Conservation (phyloP, 2,888 invertebrate species). For the Stenurella melanura region DNA sequence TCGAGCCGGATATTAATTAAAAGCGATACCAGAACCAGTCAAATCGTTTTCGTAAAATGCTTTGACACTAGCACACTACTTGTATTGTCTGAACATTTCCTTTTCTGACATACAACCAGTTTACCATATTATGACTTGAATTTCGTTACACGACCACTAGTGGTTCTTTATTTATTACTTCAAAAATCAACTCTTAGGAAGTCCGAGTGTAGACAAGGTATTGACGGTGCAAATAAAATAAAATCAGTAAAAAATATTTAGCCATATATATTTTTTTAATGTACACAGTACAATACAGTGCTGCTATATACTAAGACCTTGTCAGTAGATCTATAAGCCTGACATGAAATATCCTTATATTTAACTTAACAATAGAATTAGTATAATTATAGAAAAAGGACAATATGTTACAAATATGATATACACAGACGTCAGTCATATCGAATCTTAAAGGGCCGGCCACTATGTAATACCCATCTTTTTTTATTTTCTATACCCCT, state of each 20-base stretch:
- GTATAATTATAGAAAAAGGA: conserved; percentile 65
- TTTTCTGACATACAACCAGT: too few relatives aligned
- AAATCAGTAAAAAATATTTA: conserved; percentile 62
- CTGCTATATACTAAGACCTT: conserved; percentile 69
- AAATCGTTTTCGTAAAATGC: too few relatives aligned
- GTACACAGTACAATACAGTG: conserved; percentile 73
- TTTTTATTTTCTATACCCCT: conserved; percentile 37
- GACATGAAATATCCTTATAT: conserved; percentile 66
- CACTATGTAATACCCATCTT: conserved; percentile 20
- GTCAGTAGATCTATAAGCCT: conserved; percentile 70
- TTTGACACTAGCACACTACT: too few relatives aligned
- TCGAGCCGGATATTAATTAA: too few relatives aligned
- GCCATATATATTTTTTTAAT: conserved; percentile 72
- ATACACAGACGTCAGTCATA: conserved; percentile 65
- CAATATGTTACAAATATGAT: conserved; percentile 66
- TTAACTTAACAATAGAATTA: conserved; percentile 66
- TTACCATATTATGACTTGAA: too few relatives aligned
- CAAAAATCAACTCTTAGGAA: too few relatives aligned
- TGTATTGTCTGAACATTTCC: too few relatives aligned
- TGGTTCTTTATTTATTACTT: too few relatives aligned
- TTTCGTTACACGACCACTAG: too few relatives aligned
- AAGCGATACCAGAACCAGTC: too few relatives aligned
- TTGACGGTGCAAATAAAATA: conserved; percentile 3
- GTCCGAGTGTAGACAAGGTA: background rate
- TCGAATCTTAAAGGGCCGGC: conserved; percentile 46